phyloP scores from a whole-genome alignment of 2,888 invertebrate genomes.

The Oligia latruncula region DNA sequence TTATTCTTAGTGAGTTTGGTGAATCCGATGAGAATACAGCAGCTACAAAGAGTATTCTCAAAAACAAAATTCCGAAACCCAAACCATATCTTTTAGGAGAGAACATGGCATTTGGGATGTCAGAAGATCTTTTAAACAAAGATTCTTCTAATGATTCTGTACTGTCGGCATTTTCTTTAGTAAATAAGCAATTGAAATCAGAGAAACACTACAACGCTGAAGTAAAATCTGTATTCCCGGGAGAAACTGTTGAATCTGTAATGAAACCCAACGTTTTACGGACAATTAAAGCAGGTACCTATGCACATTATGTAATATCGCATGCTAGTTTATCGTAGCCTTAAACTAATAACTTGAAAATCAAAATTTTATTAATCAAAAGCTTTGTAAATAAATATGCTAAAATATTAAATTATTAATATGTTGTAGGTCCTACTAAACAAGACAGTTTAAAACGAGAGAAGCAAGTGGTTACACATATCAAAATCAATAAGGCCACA shows the following conservation, averaged over 20 bases:
- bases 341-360: neutral
- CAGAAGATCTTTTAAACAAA: constrained; percentile 68
- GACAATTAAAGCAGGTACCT: constrained; percentile 80
- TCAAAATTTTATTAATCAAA: neutral
- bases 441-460: constrained; percentile 59
- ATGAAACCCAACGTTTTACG: constrained; percentile 71
- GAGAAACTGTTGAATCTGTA: constrained; percentile 67
- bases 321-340: constrained; percentile 5
- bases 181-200: constrained; percentile 82
- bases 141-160: constrained; percentile 67
- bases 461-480: constrained; percentile 53
- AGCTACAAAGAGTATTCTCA: constrained; percentile 93
- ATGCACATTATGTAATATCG: constrained; percentile 2
- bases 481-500: constrained; percentile 49
- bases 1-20: constrained; percentile 75
- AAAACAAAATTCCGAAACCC: constrained; percentile 93
- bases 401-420: constrained; percentile 16
- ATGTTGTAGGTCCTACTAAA: constrained; percentile 68
- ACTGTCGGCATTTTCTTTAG: constrained; percentile 80
- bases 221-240: constrained; percentile 68
- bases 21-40: constrained; percentile 88
- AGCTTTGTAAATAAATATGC: constrained; percentile 1
- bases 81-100: constrained; percentile 94
- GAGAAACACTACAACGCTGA: constrained; percentile 74
- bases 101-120: constrained; percentile 88